Base-by-base conservation (phyloP, 2,888 invertebrate species). In the Rhodophaea formosa region DNA sequence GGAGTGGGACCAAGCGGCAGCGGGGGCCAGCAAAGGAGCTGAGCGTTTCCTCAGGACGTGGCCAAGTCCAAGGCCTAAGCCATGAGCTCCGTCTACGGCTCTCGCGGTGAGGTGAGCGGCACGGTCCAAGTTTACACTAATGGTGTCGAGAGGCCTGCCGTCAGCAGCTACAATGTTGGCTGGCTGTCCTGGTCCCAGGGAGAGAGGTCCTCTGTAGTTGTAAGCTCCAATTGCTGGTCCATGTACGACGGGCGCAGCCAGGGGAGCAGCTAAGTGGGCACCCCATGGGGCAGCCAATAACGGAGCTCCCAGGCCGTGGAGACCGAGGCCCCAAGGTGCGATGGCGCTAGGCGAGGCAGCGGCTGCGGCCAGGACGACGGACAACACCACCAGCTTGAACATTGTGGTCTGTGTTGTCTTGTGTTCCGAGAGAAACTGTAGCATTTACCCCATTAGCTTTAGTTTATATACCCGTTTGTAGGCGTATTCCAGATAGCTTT, bases 361-460 rank as follows among this genome's bases (percentile, higher is more conserved):
- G 70, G 87, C 93, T 63, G 93, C 73, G 75, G 93, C 93, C 73
- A 94, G 75, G 65, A 93, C 84, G 77, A 92, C 92, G 76, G 92
- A 93, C 92, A 94, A 93, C 86, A 93, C 93, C 91, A 93, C 92
- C 92, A 92, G 80, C 84, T 89, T 91, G 74, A 84, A 88, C 91
- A 92, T 92, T 86, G 84, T 91, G 88, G 86, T 89, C 89, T 91
- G 88, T 87, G 86, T 86, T 88, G 88, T 72, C 83, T 78, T 78
- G 74, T 74, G 70, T 75, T 71, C 77, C 74, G 67, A 75, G 73
- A 77, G 75, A 75, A 79, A 90, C 90, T 91, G 89, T 73, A 77
- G 66, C 67, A 66, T 74, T 74, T 71, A 75, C 75, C 74, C 72
- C 63, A 66, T 71, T 72, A 67, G 62, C 65, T 69, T 70, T 63